Percentiles rank a stretch among this genome's conserved stretches.
Conservation (phyloP, 2,797 vertebrate species). For the Sparidentex hasta region DNA sequence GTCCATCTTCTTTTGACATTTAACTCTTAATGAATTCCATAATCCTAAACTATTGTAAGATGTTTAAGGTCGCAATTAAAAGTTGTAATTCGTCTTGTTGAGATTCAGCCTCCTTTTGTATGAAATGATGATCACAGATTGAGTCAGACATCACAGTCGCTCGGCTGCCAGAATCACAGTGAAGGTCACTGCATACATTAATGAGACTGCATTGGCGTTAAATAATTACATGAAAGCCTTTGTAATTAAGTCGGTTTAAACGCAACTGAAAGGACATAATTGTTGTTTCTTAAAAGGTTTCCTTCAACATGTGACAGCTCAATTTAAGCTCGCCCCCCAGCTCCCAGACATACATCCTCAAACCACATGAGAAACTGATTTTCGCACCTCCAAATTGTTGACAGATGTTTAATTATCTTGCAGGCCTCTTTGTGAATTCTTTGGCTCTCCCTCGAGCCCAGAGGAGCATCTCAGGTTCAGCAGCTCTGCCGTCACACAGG, state of each 20-base stretch:
- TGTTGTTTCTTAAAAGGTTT: constrained; percentile 37
- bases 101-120: constrained; percentile 7
- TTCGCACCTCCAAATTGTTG: constrained; percentile 44
- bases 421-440: constrained; percentile 73
- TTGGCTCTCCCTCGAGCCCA: constrained; percentile 71
- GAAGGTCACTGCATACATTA: constrained; percentile 72
- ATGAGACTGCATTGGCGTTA: constrained; percentile 39
- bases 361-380: constrained; percentile 8
- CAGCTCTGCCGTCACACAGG: constrained; percentile 36
- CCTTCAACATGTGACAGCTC: constrained; percentile 30
- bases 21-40: constrained; percentile 3
- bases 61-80: constrained; percentile 35
- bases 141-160: constrained; percentile 34
- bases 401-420: constrained; percentile 59
- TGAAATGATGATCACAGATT: constrained; percentile 39
- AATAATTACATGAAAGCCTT: constrained; percentile 48
- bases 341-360: constrained; percentile 5
- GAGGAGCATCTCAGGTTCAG: constrained; percentile 29
- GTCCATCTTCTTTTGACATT: constrained; percentile 12
- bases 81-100: constrained; percentile 30
- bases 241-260: constrained; percentile 47
- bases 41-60: constrained; percentile 17
- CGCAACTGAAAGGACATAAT: constrained; percentile 34
- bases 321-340: constrained; percentile 29
- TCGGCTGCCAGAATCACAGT: constrained; percentile 35